A percentile compares a stretch with the other conserved stretches of the same genome.
phyloP scores from a whole-genome alignment of 2,888 invertebrate genomes.

The Saturnia japonica region DNA sequence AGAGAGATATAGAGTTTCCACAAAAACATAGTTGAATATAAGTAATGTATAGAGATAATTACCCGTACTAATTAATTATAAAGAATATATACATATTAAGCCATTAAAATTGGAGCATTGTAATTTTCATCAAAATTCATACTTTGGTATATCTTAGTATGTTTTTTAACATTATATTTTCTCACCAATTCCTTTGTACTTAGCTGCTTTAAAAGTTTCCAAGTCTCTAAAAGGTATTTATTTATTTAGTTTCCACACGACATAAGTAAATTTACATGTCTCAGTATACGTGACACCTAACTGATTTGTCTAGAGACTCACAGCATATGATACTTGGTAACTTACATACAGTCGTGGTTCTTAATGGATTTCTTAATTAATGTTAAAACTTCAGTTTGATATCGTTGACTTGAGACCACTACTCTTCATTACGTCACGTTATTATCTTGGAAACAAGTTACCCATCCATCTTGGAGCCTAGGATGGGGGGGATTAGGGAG shows the following conservation, averaged over 20 bases:
- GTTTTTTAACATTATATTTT: neutral
- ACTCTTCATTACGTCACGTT: slow-evolving; percentile 48
- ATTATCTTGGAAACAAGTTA: slow-evolving; percentile 18
- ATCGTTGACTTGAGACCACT: slow-evolving; percentile 56
- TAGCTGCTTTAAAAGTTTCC: slow-evolving; percentile 14
- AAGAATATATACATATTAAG: neutral
- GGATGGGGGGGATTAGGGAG: neutral
- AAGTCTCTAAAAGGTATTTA: slow-evolving; percentile 22
- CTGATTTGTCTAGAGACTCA: slow-evolving; percentile 47
- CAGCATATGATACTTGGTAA: slow-evolving; percentile 48
- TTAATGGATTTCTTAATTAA: slow-evolving; percentile 65
- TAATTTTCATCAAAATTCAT: no score
- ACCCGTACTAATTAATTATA: no score
- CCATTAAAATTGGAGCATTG: no score
- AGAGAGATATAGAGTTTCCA: no score
- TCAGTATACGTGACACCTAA: slow-evolving; percentile 43
- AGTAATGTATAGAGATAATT: no score
- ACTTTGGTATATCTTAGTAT: neutral
- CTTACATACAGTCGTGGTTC: slow-evolving; percentile 37
- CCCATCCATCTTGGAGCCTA: neutral
- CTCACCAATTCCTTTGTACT: neutral
- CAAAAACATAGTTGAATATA: no score
- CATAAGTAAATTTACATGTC: slow-evolving; percentile 40
- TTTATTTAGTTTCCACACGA: slow-evolving; percentile 31
- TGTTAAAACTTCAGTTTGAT: slow-evolving; percentile 54